phyloP scores from a whole-genome alignment of 2,113 vertebrate genomes.

The Pyrgilauda ruficollis region DNA sequence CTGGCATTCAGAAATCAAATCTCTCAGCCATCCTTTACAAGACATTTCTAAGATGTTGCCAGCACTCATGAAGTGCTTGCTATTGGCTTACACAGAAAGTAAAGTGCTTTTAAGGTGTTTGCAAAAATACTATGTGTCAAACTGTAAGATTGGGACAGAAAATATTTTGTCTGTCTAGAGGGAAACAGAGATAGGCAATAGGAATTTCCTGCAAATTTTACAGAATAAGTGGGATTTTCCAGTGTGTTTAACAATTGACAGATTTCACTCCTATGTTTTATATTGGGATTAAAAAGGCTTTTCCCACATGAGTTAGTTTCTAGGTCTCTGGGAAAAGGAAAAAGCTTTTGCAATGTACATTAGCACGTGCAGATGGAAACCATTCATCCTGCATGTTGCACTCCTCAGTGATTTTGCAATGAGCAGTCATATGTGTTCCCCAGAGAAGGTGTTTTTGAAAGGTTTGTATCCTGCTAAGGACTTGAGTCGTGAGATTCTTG shows the following conservation, averaged over 20 bases:
- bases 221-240: neutral
- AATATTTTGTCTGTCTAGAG: neutral
- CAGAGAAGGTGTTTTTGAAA: constrained; percentile 9
- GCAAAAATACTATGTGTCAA: neutral
- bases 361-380: neutral
- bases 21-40: neutral
- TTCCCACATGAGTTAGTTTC: neutral
- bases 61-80: neutral
- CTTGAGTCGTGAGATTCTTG: neutral
- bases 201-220: neutral
- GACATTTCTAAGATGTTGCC: neutral
- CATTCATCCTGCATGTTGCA: neutral
- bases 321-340: neutral
- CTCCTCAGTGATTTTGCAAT: neutral
- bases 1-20: neutral
- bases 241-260: neutral
- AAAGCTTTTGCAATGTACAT: neutral
- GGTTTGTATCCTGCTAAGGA: neutral
- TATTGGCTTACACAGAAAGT: neutral
- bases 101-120: neutral
- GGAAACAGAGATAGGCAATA: neutral
- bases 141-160: neutral
- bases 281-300: neutral
- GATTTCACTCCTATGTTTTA: neutral
- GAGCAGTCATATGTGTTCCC: neutral